These are phyloP conservation scores for Hydrochoerus hydrochaeris DNA, from an alignment of 2,113 vertebrate genomes.

Conservation along the genomic window DNA sequence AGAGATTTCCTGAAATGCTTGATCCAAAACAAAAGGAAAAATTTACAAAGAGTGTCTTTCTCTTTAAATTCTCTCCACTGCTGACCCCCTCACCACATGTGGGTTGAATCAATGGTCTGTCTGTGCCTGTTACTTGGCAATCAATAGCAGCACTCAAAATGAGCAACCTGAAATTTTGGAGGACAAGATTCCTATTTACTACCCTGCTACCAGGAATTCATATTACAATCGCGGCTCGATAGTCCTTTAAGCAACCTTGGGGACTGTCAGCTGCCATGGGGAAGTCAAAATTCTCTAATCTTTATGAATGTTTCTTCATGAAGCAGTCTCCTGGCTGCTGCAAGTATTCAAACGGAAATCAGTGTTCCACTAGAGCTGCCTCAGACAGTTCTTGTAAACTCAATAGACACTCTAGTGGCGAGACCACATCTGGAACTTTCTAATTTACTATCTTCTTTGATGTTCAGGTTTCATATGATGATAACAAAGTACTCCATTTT, in stretches of 20 bases:
- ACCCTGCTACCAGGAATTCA: background rate
- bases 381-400: background rate
- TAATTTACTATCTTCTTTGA: background rate
- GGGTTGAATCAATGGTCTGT: background rate
- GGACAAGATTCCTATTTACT: background rate
- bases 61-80: background rate
- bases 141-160: background rate
- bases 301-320: background rate
- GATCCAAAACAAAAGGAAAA: background rate
- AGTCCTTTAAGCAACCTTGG: rapidly evolving
- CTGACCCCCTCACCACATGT: background rate
- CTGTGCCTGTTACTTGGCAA: background rate
- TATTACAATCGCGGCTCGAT: background rate
- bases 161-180: background rate
- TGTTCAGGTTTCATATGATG: background rate
- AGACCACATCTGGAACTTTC: background rate
- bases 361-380: background rate
- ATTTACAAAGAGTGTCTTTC: background rate
- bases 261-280: background rate
- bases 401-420: background rate
- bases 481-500: conserved; percentile 19
- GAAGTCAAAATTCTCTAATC: background rate
- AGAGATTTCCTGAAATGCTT: background rate
- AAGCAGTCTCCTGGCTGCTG: background rate
- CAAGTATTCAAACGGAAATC: background rate